Percentiles rank a stretch among this genome's conserved stretches.
Evolutionary conservation across 2,113 vertebrate genomes (phyloP).

Genomic region (Guaruba guarouba): DNA sequence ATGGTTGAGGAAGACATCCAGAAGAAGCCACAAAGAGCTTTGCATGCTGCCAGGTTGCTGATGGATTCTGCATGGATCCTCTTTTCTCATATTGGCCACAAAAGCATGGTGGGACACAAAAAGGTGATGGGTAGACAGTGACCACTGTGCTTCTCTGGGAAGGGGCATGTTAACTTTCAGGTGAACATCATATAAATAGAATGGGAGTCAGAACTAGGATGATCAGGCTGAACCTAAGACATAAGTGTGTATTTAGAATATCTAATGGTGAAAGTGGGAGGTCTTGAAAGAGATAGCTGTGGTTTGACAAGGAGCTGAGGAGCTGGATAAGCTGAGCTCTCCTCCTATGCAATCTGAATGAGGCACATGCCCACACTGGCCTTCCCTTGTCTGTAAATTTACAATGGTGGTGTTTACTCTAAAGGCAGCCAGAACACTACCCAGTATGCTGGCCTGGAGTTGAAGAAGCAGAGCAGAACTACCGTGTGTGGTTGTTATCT

Average conservation of each 20-base stretch:
- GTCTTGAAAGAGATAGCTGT: neutral
- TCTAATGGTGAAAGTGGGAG: neutral
- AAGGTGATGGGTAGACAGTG: neutral
- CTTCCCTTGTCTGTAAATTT: neutral
- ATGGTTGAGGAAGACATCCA: neutral
- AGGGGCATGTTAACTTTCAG: neutral
- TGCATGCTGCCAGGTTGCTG: neutral
- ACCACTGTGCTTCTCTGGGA: neutral
- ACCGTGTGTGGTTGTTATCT: accelerated
- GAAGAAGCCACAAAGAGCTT: neutral
- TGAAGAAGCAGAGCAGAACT: neutral
- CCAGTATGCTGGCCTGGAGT: neutral
- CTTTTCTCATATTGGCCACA: neutral
- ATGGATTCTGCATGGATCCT: neutral
- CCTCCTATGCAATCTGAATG: neutral
- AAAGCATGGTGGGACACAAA: neutral
- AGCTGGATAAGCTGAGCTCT: neutral
- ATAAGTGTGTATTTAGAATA: neutral
- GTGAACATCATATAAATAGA: neutral
- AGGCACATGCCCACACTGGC: neutral
- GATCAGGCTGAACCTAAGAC: neutral
- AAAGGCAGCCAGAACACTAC: neutral
- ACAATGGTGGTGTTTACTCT: neutral
- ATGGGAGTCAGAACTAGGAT: neutral
- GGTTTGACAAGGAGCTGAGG: neutral